Conservation (phyloP, 2,888 invertebrate species). For the Idaea straminata region DNA sequence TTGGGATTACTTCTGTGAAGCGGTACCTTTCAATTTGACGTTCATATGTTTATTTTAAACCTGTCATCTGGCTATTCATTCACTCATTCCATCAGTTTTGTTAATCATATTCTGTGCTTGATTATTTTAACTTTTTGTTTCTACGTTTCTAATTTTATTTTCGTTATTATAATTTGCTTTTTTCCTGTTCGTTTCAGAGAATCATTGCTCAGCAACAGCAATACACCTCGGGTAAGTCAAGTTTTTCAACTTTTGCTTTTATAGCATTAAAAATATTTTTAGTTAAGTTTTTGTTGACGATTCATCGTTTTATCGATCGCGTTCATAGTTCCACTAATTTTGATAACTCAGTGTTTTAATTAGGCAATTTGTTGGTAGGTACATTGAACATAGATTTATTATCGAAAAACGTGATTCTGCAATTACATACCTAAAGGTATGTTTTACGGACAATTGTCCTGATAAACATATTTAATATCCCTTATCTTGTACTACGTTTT, state of each 20-base stretch:
- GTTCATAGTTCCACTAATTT: no score
- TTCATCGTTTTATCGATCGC: background rate
- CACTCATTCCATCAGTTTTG: constrained; percentile 10
- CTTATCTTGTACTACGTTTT: no score
- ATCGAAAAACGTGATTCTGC: no score
- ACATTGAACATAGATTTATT: no score
- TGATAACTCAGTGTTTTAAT: no score
- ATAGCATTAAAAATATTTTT: background rate
- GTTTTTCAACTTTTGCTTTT: constrained; percentile 7
- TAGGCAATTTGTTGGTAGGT: no score
- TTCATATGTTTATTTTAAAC: no score
- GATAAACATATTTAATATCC: no score
- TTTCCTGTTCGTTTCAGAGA: constrained; percentile 81
- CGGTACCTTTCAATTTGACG: no score
- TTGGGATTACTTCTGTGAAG: no score
- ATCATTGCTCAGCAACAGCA: constrained; percentile 84
- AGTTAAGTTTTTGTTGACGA: background rate
- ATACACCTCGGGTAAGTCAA: constrained; percentile 78
- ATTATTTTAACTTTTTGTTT: constrained; percentile 10
- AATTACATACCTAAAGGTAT: no score
- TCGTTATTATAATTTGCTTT: constrained; percentile 40
- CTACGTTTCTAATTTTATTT: constrained; percentile 27
- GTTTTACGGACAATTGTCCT: no score
- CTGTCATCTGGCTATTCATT: background rate
- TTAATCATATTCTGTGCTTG: constrained; percentile 22